These are phyloP conservation scores for Drosophila orosa DNA, from an alignment of 1,140 invertebrate species.

Conservation along the genomic window DNA sequence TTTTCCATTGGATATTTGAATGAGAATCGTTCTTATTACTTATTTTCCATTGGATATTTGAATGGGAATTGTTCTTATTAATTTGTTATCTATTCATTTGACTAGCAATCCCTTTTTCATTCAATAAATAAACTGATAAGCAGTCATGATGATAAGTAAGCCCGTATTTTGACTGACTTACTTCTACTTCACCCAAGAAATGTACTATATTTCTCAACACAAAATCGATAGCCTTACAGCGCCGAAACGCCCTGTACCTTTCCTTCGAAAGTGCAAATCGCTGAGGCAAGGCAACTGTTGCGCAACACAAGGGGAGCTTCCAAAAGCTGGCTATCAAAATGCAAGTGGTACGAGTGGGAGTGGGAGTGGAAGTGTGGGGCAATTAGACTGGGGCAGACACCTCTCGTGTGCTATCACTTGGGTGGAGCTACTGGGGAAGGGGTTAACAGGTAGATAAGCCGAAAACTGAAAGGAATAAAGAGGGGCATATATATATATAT, in stretches of 20 bases:
- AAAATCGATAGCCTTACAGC: slow-evolving; percentile 40
- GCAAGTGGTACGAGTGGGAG: slow-evolving; percentile 5
- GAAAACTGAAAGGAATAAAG: slow-evolving; percentile 41
- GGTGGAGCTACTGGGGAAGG: slow-evolving; percentile 7
- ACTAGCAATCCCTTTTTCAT: slow-evolving; percentile 10
- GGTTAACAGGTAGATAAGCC: slow-evolving; percentile 31
- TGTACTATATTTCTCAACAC: background rate
- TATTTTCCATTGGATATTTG: slow-evolving; percentile 27
- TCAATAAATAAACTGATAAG: slow-evolving; percentile 29
- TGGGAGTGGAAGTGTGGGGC: slow-evolving; percentile 5
- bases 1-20: slow-evolving; percentile 26
- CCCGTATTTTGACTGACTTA: slow-evolving; percentile 1
- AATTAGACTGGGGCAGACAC: slow-evolving; percentile 25
- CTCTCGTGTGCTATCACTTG: slow-evolving; percentile 19
- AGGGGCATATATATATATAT: slow-evolving; percentile 3
- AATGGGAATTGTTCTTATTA: slow-evolving; percentile 10
- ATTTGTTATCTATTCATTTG: slow-evolving; percentile 33
- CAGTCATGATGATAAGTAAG: slow-evolving; percentile 7
- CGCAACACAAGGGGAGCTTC: slow-evolving; percentile 30
- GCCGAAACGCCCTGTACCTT: slow-evolving; percentile 19
- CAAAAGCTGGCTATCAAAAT: slow-evolving; percentile 13
- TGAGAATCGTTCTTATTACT: slow-evolving; percentile 5
- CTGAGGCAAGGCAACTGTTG: slow-evolving; percentile 45
- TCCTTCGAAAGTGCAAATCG: background rate
- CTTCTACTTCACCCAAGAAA: slow-evolving; percentile 8